phyloP scores from a whole-genome alignment of 2,888 invertebrate species.

The Nemurella pictetii region DNA sequence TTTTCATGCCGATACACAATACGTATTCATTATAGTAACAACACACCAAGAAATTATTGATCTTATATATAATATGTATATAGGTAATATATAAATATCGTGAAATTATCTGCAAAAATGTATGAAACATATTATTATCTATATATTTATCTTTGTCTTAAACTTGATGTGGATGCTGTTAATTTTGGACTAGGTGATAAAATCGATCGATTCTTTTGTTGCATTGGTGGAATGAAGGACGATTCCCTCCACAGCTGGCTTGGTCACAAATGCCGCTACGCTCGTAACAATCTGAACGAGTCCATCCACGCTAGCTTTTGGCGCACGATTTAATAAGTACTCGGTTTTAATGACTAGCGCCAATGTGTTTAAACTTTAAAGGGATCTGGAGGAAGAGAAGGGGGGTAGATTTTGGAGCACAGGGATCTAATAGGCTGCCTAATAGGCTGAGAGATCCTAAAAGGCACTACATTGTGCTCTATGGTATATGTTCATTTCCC shows the following conservation, averaged over 20 bases:
- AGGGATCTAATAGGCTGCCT: neutral
- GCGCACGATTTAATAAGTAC: neutral
- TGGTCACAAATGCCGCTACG: neutral
- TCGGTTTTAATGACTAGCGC: neutral
- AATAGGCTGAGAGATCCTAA: no score
- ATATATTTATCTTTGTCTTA: conserved; percentile 19
- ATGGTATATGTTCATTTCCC: no score
- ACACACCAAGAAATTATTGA: conserved; percentile 16
- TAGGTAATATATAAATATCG: neutral
- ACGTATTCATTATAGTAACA: neutral
- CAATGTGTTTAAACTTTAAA: no score
- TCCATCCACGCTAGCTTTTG: neutral
- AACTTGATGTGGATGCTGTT: neutral
- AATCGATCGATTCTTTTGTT: neutral
- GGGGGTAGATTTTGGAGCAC: neutral
- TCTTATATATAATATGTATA: neutral
- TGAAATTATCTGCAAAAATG: neutral
- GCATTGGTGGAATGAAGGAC: neutral
- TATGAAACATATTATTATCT: neutral
- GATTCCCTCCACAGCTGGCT: neutral
- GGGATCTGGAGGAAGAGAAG: neutral
- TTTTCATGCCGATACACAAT: neutral
- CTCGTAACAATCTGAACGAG: neutral
- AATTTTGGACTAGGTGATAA: neutral
- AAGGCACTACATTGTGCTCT: no score